Conservation (phyloP, 2,888 invertebrate species). For the Alcis repandata region DNA sequence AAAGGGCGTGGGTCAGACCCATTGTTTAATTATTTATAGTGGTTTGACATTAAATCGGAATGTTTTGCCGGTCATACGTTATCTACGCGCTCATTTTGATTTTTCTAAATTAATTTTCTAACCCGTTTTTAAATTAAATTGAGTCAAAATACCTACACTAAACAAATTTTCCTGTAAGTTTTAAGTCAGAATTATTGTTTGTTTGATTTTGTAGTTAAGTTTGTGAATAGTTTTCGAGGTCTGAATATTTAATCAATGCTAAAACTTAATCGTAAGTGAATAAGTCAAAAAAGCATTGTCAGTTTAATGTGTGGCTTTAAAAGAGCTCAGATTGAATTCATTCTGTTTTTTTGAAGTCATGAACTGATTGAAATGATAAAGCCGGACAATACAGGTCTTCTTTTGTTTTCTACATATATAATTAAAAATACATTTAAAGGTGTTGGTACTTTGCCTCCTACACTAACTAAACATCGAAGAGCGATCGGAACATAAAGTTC, state of each 20-base stretch:
- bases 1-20: constrained; percentile 71
- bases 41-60: constrained; percentile 62
- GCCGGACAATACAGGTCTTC: background rate
- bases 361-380: constrained; percentile 7
- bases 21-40: constrained; percentile 83
- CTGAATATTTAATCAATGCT: background rate
- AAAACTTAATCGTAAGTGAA: background rate
- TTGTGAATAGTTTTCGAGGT: background rate
- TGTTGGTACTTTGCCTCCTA: constrained; percentile 67
- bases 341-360: background rate
- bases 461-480: constrained; percentile 66
- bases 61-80: constrained; percentile 56
- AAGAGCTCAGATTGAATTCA: too few species aligned
- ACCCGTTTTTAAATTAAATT: too few species aligned
- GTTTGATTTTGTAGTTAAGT: background rate
- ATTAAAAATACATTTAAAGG: constrained; percentile 67
- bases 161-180: too few species aligned
- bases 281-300: too few species aligned
- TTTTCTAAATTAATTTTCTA: too few species aligned
- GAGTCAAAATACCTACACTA: too few species aligned
- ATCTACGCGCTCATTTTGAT: background rate
- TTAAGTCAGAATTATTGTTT: too few species aligned
- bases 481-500: constrained; percentile 77
- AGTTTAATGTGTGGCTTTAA: background rate
- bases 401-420: constrained; percentile 53